Evolutionary conservation across 2,113 vertebrate species (phyloP), one percentile per base, ranked within the genome.

Genomic region (Platichthys stellatus): DNA sequence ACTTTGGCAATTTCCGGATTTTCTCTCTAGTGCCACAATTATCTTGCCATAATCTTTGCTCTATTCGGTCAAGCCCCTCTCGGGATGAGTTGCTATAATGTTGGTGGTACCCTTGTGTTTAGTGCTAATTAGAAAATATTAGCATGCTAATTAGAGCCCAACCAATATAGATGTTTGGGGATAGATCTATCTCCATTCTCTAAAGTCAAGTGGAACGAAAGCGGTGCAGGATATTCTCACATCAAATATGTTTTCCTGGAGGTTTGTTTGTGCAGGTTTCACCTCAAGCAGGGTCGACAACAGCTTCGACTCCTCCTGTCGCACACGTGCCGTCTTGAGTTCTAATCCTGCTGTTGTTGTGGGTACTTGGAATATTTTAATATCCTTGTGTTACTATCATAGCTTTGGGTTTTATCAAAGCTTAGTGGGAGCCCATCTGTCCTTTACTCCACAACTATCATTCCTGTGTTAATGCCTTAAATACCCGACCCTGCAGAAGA

Each of bases 331-430:
- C 31, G 1, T 20, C 24, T 65, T 56, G 3, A 72, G 49, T 53
- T 69, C 3, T 40, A 72, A 85, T 74, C 23, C 51, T 54, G 20
- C 51, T 15, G 51, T 20, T 10, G 18, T 54, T 21, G n/a, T 21
- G 6, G 51, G 20, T 54, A 9, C n/a, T 54, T 54, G 7, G 51
- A 54, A 54, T n/a, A 54, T 51, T 51, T 51, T 54, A n/a, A 21
- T 9, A 54, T 63, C 56, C 23, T 76, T 64, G 31, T 82, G 72
- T 13, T 61, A 12, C 67, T 58, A 68, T 80, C 56, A 24, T 4
- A 53, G 59, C 20, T 6, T 64, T 71, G 49, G 47, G 43, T 68
- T 86, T 79, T 74, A 63, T 70, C 61, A 40, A 73, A 81, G 76
- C 74, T 85, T 51, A 64, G 63, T 20, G 7, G 40, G 26, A 74